These are phyloP conservation scores for Corapipo altera DNA, from an alignment of 2,113 vertebrate species.

Conservation along the genomic window DNA sequence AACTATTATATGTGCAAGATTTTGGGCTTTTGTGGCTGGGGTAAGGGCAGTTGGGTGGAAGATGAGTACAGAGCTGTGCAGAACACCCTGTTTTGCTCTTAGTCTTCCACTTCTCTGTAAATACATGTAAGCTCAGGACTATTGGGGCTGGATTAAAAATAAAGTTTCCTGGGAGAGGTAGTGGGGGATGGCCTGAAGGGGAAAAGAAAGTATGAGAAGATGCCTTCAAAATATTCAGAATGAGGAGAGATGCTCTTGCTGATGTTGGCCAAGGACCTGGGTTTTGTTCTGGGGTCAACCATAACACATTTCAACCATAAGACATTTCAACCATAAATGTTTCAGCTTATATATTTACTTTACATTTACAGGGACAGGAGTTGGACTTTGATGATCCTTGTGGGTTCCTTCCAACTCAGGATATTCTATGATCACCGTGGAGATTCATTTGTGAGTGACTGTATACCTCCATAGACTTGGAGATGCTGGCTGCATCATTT, in stretches of 20 bases:
- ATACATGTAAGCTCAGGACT: neutral
- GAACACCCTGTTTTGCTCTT: neutral
- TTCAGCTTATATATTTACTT: neutral
- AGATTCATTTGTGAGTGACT: neutral
- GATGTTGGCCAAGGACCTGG: neutral
- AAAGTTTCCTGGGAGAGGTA: neutral
- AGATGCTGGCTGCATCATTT: neutral
- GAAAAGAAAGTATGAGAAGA: neutral
- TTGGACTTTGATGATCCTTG: neutral
- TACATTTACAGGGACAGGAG: neutral
- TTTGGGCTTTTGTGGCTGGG: neutral
- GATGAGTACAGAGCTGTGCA: neutral
- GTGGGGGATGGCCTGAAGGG: neutral
- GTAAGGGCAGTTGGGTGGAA: neutral
- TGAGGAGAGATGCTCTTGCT: neutral
- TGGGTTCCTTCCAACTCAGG: neutral
- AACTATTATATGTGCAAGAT: accelerated
- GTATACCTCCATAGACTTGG: neutral
- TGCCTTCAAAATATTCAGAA: neutral
- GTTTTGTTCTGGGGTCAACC: neutral
- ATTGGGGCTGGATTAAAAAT: neutral
- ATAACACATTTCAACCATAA: neutral
- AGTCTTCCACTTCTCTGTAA: neutral
- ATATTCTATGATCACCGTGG: neutral
- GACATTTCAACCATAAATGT: neutral